Conservation (phyloP, 37 sponge, comb jelly and placozoan species). For the Ephydatia muelleri region DNA sequence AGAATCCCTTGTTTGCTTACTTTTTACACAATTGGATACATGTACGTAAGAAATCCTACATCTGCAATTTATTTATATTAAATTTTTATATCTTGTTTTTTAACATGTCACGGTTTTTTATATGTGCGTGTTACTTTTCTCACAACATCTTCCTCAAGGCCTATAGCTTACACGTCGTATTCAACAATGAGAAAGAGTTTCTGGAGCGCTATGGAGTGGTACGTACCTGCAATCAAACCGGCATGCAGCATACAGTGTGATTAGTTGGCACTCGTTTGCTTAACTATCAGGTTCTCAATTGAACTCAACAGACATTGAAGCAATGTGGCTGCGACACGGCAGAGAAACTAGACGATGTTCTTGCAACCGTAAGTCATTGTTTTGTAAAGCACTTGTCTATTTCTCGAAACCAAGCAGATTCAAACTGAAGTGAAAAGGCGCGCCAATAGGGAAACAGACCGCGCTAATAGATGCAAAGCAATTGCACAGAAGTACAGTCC, state of each 20-base stretch:
- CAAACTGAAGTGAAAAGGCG: slow-evolving; percentile 52
- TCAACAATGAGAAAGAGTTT: slow-evolving; percentile 44
- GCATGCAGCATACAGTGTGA: not conserved
- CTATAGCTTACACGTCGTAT: slow-evolving; percentile 56
- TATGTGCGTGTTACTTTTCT: slow-evolving; percentile 2
- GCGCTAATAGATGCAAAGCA: slow-evolving; percentile 16
- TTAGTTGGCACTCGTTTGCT: not conserved
- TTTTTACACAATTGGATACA: too few species aligned
- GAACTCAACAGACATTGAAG: slow-evolving; percentile 19
- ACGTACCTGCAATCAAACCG: not conserved
- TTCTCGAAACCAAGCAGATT: slow-evolving; percentile 18
- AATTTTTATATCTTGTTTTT: too few species aligned
- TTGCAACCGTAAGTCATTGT: slow-evolving; percentile 13
- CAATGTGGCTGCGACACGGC: slow-evolving; percentile 30
- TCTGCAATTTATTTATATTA: too few species aligned
- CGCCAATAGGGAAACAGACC: slow-evolving; percentile 31
- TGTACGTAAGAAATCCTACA: too few species aligned
- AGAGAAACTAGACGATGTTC: slow-evolving; percentile 15
- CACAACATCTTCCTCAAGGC: slow-evolving; percentile 66
- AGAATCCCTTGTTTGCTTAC: too few species aligned
- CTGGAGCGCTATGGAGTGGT: too few species aligned
- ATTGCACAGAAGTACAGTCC: slow-evolving; percentile 35
- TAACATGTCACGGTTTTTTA: slow-evolving; percentile 17
- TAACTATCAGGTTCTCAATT: not conserved
- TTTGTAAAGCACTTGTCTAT: not conserved